Evolutionary conservation across 2,797 vertebrate species (phyloP).

Genomic region (Australoheros facetus): DNA sequence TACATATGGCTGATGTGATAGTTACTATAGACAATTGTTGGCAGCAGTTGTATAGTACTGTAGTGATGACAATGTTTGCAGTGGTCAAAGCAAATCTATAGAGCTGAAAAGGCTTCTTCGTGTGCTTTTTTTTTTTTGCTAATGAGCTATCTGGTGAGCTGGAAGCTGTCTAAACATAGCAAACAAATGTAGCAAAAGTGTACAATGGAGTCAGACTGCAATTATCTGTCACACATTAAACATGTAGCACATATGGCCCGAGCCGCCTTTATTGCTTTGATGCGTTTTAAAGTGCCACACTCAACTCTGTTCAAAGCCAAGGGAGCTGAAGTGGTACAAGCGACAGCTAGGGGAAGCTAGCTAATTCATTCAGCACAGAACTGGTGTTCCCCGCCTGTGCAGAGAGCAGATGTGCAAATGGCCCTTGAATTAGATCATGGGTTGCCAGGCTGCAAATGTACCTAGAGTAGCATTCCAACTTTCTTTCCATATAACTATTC

Average conservation of each 20-base stretch:
- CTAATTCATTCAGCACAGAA: constrained; percentile 7
- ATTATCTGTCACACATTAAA: constrained; percentile 4
- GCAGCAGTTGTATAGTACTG: background rate
- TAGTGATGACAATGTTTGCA: background rate
- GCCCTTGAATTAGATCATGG: background rate
- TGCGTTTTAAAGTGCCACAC: background rate
- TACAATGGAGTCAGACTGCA: background rate
- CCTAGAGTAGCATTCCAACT: background rate
- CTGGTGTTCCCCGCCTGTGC: background rate
- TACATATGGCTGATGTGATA: background rate
- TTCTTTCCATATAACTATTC: background rate
- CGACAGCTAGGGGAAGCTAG: background rate
- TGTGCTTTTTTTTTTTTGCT: background rate
- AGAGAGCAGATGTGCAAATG: constrained; percentile 2
- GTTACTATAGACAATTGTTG: background rate
- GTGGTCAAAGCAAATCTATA: constrained; percentile 12
- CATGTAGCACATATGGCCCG: background rate
- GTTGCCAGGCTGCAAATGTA: constrained; percentile 1
- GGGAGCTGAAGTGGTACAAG: background rate
- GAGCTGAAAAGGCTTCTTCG: background rate
- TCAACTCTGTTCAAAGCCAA: background rate
- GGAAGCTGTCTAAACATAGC: constrained; percentile 1
- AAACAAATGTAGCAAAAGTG: constrained; percentile 13
- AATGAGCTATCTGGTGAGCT: background rate
- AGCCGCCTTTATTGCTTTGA: background rate